Conservation (phyloP, 2,797 vertebrate species). For the Micromesistius poutassou region DNA sequence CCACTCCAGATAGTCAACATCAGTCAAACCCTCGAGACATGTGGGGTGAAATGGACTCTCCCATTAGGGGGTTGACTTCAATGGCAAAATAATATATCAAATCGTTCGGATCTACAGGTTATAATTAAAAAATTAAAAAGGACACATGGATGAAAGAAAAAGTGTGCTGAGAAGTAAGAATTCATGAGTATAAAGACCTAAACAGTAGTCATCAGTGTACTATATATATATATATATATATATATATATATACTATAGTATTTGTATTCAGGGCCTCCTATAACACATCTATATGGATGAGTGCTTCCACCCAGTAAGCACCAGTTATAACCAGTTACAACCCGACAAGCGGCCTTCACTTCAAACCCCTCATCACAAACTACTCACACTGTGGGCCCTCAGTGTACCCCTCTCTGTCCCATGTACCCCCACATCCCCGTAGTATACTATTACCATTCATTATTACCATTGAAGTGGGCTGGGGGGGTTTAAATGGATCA, state of each 20-base stretch:
- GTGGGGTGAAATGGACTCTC: neutral
- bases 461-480: no score
- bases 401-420: neutral
- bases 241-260: neutral
- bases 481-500: no score
- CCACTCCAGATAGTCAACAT: neutral
- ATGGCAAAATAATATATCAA: neutral
- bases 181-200: no score
- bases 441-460: no score
- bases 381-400: neutral
- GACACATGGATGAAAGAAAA: neutral
- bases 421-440: neutral
- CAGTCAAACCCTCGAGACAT: neutral
- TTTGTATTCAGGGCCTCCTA: neutral
- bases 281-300: neutral
- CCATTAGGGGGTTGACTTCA: neutral
- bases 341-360: neutral
- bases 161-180: neutral
- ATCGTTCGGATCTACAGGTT: neutral
- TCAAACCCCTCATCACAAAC: neutral
- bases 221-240: no score
- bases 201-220: neutral
- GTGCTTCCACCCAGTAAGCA: neutral
- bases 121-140: neutral
- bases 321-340: neutral